Conservation (phyloP, 2,797 vertebrate genomes). For the Lutjanus argentimaculatus region DNA sequence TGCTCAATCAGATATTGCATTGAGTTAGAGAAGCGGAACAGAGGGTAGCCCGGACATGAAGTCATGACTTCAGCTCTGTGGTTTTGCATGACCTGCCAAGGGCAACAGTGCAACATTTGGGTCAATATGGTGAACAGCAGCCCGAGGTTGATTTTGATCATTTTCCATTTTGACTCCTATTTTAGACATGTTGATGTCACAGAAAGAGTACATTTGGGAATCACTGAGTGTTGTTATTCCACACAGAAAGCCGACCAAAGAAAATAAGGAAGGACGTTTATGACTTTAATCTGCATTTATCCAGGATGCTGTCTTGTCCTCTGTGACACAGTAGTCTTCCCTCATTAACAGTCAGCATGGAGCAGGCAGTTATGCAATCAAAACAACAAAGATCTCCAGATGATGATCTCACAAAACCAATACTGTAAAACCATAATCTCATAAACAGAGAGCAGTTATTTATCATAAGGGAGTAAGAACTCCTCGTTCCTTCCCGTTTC, state of each 20-base stretch:
- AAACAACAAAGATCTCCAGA: slow-evolving; percentile 41
- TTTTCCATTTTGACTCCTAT: slow-evolving; percentile 19
- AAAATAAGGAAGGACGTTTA: slow-evolving; percentile 7
- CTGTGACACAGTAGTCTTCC: slow-evolving; percentile 25
- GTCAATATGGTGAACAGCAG: slow-evolving; percentile 30
- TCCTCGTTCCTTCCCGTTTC: neutral
- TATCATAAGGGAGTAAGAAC: slow-evolving; percentile 9
- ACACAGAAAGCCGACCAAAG: slow-evolving; percentile 18
- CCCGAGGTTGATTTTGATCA: slow-evolving; percentile 8
- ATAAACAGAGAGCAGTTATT: slow-evolving; percentile 40
- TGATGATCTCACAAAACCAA: slow-evolving; percentile 38
- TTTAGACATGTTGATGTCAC: slow-evolving; percentile 27
- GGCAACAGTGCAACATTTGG: slow-evolving; percentile 20
- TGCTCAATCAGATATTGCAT: neutral
- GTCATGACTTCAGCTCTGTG: neutral
- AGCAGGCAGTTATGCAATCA: slow-evolving; percentile 33
- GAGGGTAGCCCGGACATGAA: neutral
- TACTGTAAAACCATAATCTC: slow-evolving; percentile 11
- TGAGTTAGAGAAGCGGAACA: slow-evolving; percentile 7
- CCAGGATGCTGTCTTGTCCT: slow-evolving; percentile 26
- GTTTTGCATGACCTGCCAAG: slow-evolving; percentile 20
- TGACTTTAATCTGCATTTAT: slow-evolving; percentile 45
- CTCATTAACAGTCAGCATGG: slow-evolving; percentile 23
- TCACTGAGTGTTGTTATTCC: slow-evolving; percentile 34
- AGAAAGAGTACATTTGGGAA: neutral